Base-by-base conservation (phyloP, 1,140 invertebrate genomes). In the Diploscapter pachys region DNA sequence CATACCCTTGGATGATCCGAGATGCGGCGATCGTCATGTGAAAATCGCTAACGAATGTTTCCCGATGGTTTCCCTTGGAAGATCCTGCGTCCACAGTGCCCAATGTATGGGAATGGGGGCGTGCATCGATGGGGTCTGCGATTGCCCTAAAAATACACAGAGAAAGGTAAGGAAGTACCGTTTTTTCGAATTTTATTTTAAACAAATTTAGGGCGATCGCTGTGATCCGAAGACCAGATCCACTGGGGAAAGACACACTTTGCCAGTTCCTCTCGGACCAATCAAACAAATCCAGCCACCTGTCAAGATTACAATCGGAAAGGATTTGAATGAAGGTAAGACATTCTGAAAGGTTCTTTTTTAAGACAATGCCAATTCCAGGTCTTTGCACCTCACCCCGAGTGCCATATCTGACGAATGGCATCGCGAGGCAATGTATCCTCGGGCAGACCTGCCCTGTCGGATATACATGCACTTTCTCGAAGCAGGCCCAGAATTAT, bases 391-490 rank as follows among this genome's bases (percentile, higher is more conserved):
- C 78, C 3, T 54, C 78, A 53, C 76, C 76, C 3, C 11, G 77
- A 53, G 62, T 53, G 51, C 78, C 72, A 13, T 79, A 79, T 64
- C 53, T 79, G 5, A 13, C 56, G n/a, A 79, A 79, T 52, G 78
- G 78, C 50, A 69, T 74, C 6, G 77, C 78, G 11, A 69, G 72
- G 59, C 65, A 66, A 11, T 79, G 78, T 51, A 65, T 73, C 54
- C 75, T 67, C 59, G 77, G 78, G 4, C 67, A 72, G 11, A 68
- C 77, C 11, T 80, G 78, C 55, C 76, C 78, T 52, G 67, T 64
- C 53, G 77, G 73, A n/a, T 80, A 64, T 31, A 50, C 66, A 31
- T 80, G 78, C 61, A 79, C 70, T 9, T 80, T 54, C 57, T 75
- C 72, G 31, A 70, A 65, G 62, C 67, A 78, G 50, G 78, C 71